Evolutionary conservation across 2,113 vertebrate species (phyloP), one percentile per base, ranked within the genome.

Genomic region (Cynoglossus semilaevis): DNA sequence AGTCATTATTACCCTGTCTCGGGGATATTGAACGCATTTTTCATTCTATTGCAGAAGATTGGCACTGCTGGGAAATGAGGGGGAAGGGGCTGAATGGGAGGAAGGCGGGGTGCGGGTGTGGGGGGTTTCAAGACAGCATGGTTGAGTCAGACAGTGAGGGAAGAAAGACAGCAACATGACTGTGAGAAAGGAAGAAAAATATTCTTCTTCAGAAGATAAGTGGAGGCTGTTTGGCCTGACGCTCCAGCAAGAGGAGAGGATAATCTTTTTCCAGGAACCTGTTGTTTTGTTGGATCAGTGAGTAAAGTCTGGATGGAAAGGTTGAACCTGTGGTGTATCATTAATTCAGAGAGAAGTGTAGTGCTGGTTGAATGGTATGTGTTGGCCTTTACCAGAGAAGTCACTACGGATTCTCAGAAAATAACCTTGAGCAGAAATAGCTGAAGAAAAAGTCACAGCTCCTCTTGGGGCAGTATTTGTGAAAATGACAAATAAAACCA

Each of bases 11-110:
- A 75, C 73, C 68, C 83, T 67, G 79, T 85, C 83, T 67, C 72
- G 56, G 61, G 82, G 80, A 87, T 88, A 86, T 85, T 85, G 83
- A 74, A 81, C 37, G 10, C 82, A 86, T 89, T 85, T 88, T 85
- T 89, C 83, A 88, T 88, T 83, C 69, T 19, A 66, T 72, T 69
- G 65, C 73, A 70, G 66, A 79, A 81, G 80, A 88, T 80, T 87
- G 83, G 79, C 82, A 88, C 51, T 47, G 58, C 64, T 57, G 15
- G 37, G 64, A 52, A 58, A 40, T 55, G 64, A 29, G 22, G 22
- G 22, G 22, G 22, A 29, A 29, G 22, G 22, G 22, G 22, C 22
- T 29, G 22, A 29, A 29, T 29, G 22, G 22, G 22, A 29, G 22
- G 22, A 29, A 29, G 6, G 22, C 22, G 6, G 6, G 6, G 22